phyloP scores from a whole-genome alignment of 2,113 vertebrate species.

The Vicugna pacos region DNA sequence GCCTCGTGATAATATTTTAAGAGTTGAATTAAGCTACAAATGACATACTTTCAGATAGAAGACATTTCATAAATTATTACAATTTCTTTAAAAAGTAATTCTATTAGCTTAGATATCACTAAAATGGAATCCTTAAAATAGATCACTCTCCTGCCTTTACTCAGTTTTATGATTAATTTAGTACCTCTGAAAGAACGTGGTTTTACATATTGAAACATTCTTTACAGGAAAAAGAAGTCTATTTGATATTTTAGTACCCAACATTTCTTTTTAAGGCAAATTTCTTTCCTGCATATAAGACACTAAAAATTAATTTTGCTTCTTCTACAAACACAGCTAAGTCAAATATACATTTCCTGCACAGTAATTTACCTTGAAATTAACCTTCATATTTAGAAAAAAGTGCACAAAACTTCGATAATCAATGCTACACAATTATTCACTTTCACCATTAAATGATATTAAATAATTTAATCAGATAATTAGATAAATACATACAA shows the following conservation, averaged over 20 bases:
- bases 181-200: conserved; percentile 42
- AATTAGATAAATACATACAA: neutral
- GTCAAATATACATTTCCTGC: conserved; percentile 46
- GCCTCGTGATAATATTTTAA: neutral
- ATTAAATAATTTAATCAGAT: neutral
- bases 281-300: conserved; percentile 25
- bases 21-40: conserved; percentile 58
- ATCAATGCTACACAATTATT: neutral
- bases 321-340: conserved; percentile 20
- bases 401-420: neutral
- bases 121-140: conserved; percentile 76
- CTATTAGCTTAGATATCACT: conserved; percentile 77
- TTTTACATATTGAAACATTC: conserved; percentile 73
- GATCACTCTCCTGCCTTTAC: conserved; percentile 54
- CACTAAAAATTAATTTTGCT: conserved; percentile 57
- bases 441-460: conserved; percentile 14
- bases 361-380: conserved; percentile 56
- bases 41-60: conserved; percentile 58
- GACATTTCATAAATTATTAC: conserved; percentile 77
- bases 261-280: conserved; percentile 68
- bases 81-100: conserved; percentile 78
- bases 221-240: conserved; percentile 62
- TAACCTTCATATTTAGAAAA: conserved; percentile 40
- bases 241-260: conserved; percentile 63
- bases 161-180: conserved; percentile 77